Percentiles rank a stretch among this genome's conserved stretches.
These are phyloP conservation scores for Thalpophila matura DNA, from an alignment of 2,888 invertebrate species.

Conservation along the genomic window DNA sequence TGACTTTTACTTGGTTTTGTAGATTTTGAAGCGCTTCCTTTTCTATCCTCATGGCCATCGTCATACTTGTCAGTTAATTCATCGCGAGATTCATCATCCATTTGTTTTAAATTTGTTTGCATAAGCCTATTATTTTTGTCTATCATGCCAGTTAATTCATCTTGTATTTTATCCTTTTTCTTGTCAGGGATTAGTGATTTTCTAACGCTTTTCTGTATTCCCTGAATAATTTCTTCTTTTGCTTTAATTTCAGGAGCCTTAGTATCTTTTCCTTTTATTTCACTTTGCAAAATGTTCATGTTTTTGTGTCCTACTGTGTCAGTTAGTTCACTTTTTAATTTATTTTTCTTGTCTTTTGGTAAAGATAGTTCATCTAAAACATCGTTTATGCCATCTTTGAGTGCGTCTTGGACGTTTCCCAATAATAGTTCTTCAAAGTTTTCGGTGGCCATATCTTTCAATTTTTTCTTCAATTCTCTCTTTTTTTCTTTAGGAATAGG, in stretches of 20 bases:
- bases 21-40: too few relatives aligned
- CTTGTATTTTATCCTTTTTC: neutral
- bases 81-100: too few relatives aligned
- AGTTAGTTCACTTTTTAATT: slow-evolving; percentile 42
- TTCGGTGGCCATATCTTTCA: neutral
- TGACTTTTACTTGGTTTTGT: neutral
- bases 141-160: slow-evolving; percentile 1
- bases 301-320: slow-evolving; percentile 15
- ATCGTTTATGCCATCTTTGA: slow-evolving; percentile 36
- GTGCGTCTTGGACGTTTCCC: neutral
- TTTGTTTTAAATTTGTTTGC: neutral
- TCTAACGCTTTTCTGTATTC: neutral
- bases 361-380: slow-evolving; percentile 32
- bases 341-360: slow-evolving; percentile 36
- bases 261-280: neutral
- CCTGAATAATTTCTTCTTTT: neutral
- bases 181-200: neutral
- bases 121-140: neutral
- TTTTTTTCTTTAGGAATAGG: neutral
- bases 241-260: neutral
- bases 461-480: neutral
- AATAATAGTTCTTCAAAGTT: neutral
- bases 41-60: too few relatives aligned
- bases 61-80: too few relatives aligned
- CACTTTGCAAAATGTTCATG: neutral